Evolutionary conservation across 1,140 invertebrate genomes (phyloP).

Genomic region (Aphaenogaster ashmeadi): DNA sequence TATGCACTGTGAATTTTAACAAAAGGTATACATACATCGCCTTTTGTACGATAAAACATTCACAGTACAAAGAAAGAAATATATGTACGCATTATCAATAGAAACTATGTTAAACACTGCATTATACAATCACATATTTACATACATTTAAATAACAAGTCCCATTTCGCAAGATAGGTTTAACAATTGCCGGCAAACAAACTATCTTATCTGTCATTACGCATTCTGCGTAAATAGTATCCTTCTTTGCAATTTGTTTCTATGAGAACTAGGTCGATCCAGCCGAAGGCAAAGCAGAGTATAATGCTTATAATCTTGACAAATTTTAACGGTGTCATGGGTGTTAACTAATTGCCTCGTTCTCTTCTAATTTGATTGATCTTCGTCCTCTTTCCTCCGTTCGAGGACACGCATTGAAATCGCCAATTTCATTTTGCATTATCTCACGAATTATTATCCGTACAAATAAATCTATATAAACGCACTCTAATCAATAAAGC

Average conservation of each 20-base stretch:
- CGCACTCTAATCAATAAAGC: background rate
- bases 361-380: background rate
- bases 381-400: background rate
- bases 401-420: background rate
- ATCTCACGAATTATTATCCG: background rate
- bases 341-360: background rate
- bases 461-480: background rate
- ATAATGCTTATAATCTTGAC: background rate
- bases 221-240: background rate
- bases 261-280: background rate
- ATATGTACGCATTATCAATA: background rate
- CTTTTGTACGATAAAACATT: background rate
- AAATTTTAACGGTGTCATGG: background rate
- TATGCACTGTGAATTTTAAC: background rate
- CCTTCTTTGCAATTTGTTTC: background rate
- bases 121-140: conserved; percentile 29
- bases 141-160: conserved; percentile 3
- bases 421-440: background rate
- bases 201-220: background rate
- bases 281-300: background rate
- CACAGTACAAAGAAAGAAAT: background rate
- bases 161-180: background rate
- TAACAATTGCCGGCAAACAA: background rate
- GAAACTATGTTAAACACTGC: conserved; percentile 5
- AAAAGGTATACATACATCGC: background rate